Percentiles rank a stretch among this genome's conserved stretches.
These are phyloP conservation scores for Sialis lutaria DNA, from an alignment of 2,888 invertebrate species.

Conservation along the genomic window DNA sequence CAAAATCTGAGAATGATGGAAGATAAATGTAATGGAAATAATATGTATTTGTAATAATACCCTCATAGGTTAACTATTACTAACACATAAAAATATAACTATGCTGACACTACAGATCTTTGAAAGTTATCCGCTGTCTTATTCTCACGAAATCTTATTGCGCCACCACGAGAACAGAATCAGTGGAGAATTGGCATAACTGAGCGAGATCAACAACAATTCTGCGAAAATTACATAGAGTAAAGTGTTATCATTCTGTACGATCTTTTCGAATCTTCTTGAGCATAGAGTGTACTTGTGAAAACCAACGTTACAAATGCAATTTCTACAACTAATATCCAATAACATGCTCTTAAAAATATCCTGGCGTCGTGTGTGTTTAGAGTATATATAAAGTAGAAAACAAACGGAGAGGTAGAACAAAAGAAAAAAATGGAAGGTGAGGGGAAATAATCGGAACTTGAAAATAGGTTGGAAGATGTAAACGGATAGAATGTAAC, in stretches of 20 bases:
- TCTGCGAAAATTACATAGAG: neutral
- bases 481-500: constrained; percentile 9
- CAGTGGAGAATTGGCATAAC: constrained; percentile 25
- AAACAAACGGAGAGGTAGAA: too few relatives aligned
- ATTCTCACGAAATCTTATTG: constrained; percentile 44
- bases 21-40: neutral
- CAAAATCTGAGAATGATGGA: neutral
- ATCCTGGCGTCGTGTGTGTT: neutral
- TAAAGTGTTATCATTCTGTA: too few relatives aligned
- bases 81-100: neutral
- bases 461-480: neutral
- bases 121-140: neutral
- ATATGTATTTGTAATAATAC: neutral
- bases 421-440: neutral
- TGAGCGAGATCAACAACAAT: constrained; percentile 1
- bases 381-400: neutral
- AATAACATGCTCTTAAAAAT: neutral
- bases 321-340: neutral
- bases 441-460: neutral
- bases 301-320: neutral
- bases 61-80: neutral
- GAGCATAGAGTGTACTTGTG: neutral
- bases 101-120: neutral
- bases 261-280: neutral
- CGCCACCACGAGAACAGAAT: constrained; percentile 45